These are phyloP conservation scores for Gonioctena quinquepunctata DNA, from an alignment of 1,140 invertebrate genomes.

Conservation along the genomic window DNA sequence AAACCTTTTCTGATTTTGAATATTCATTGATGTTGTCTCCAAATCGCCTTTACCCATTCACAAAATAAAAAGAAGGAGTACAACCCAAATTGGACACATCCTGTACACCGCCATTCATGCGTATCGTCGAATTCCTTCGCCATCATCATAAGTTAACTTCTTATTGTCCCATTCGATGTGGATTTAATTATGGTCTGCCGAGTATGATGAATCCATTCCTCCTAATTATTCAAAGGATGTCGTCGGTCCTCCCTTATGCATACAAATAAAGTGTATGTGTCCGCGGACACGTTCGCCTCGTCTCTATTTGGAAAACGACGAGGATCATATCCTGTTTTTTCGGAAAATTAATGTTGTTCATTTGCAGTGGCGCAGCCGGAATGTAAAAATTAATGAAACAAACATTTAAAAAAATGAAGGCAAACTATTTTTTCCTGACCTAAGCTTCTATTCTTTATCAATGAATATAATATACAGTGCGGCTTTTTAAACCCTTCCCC, in stretches of 20 bases:
- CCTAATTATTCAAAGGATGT: background rate
- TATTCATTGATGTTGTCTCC: background rate
- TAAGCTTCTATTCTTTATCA: too few species aligned
- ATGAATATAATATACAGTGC: too few species aligned
- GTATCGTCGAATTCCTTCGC: background rate
- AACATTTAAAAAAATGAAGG: background rate
- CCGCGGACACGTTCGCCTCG: background rate
- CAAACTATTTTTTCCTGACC: too few species aligned
- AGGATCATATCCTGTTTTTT: constrained; percentile 8
- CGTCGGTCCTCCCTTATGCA: background rate
- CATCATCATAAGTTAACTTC: background rate
- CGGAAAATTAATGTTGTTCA: background rate
- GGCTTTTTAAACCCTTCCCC: too few species aligned
- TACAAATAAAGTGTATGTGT: background rate
- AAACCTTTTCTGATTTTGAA: background rate
- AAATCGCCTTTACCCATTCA: background rate
- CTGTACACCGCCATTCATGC: background rate
- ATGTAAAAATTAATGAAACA: background rate
- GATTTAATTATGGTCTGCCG: background rate
- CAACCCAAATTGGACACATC: too few species aligned
- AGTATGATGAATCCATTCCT: background rate
- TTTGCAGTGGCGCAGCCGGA: background rate
- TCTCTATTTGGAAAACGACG: background rate
- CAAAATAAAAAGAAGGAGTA: background rate
- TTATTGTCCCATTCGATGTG: background rate